These are phyloP conservation scores for Tiliacea citrago DNA, from an alignment of 2,888 invertebrate genomes.

Conservation along the genomic window DNA sequence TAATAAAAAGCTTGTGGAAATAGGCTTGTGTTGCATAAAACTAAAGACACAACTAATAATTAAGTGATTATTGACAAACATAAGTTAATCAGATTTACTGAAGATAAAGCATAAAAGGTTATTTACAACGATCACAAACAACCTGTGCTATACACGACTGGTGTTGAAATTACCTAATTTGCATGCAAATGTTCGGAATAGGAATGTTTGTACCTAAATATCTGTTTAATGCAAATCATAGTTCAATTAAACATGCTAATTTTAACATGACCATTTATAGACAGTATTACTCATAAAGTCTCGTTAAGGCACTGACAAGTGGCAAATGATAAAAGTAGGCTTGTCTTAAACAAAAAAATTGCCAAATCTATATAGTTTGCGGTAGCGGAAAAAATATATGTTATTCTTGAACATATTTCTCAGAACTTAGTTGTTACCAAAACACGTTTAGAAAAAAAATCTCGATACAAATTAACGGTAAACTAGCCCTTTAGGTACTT, in stretches of 20 bases:
- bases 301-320: too few species aligned
- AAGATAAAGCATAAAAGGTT: conserved; percentile 5
- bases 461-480: too few species aligned
- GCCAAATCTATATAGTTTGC: too few species aligned
- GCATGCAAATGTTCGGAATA: conserved; percentile 50
- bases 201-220: conserved; percentile 36
- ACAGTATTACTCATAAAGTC: not conserved
- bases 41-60: not conserved
- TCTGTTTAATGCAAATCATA: conserved; percentile 51
- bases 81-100: conserved; percentile 1
- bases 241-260: conserved; percentile 56
- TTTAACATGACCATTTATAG: conserved; percentile 21
- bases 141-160: conserved; percentile 15
- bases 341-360: too few species aligned
- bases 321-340: too few species aligned
- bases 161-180: conserved; percentile 47
- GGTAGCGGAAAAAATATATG: too few species aligned
- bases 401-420: too few species aligned
- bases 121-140: conserved; percentile 16
- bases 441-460: too few species aligned
- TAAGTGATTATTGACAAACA: not conserved
- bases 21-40: not conserved
- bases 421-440: too few species aligned
- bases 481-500: too few species aligned
- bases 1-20: not conserved